A percentile compares a stretch with the other conserved stretches of the same genome.
Evolutionary conservation across 2,113 vertebrate genomes (phyloP).

Genomic region (Micromys minutus): DNA sequence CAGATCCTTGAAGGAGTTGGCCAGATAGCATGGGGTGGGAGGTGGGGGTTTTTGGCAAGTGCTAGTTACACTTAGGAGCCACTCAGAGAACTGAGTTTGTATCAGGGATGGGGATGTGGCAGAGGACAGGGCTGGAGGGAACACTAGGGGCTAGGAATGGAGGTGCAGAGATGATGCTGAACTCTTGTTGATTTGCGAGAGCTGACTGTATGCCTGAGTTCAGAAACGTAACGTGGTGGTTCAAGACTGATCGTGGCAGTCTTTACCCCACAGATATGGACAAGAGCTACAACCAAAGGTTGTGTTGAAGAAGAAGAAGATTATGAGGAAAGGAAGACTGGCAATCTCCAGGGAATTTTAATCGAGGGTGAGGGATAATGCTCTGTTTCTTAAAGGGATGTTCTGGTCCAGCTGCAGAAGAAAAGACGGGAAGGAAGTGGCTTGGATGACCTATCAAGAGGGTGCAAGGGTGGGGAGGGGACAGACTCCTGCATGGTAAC

Average conservation of each 20-base stretch:
- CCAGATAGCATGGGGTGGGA: not conserved
- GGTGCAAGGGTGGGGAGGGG: too few species aligned
- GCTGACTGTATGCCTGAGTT: not conserved
- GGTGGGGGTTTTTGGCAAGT: not conserved
- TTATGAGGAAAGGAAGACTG: not conserved
- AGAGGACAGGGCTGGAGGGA: not conserved
- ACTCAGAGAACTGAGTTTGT: not conserved
- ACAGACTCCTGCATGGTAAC: not conserved
- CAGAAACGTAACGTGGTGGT: not conserved
- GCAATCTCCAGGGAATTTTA: not conserved
- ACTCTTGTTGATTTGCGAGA: not conserved
- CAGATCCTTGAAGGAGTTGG: not conserved
- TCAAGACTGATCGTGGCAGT: not conserved
- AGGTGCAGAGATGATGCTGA: not conserved
- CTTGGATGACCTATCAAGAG: not conserved
- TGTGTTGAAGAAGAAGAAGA: not conserved
- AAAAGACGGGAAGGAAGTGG: not conserved
- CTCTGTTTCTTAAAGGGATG: not conserved
- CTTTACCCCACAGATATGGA: constrained; percentile 31
- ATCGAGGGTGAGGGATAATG: not conserved
- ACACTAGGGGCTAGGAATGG: not conserved
- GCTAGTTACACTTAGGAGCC: not conserved
- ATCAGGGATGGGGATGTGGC: not conserved
- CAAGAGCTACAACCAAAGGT: not conserved
- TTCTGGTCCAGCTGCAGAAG: not conserved